Evolutionary conservation across 30 jellyfish, hydroid and myxozoan species (phyloP), one percentile per base, ranked within the genome.

Genomic region (Clytia hemisphaerica): DNA sequence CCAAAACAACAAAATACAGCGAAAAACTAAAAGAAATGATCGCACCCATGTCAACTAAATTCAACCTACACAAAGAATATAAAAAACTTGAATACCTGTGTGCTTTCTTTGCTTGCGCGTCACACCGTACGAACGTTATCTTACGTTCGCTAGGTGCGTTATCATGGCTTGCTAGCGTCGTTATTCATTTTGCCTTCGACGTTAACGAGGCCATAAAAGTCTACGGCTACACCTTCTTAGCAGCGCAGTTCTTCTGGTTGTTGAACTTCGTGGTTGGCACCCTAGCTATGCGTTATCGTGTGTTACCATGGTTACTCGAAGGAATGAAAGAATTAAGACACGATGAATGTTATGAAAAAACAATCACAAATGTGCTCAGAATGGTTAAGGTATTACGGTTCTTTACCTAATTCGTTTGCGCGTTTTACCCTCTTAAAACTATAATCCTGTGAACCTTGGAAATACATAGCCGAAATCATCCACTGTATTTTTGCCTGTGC

Each of bases 291-390:
- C 26, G 26, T 7, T 38, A 14, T 26, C 72, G 79, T 26, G 45
- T 74, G 2, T 22, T 67, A 21, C 79, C 79, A 12, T 67, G 79
- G 79, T 38, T 67, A 25, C 6, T 15, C n/a, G 33, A 67, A 27
- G 79, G 79, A 18, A 16, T 67, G 72, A 45, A 26, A 37, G 45
- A 67, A 22, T 15, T 67, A 30, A 30, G 33, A 35, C 6, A 9
- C 40, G 37, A 38, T 4, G 79, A 24, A n/a, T 25, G 24, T 15
- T 67, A 67, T 1, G 31, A 67, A 45, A 67, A 67, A 30, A 21
- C 73, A 5, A 9, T 67, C 6, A 38, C 47, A 6, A 26, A 45
- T 22, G 45, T 67, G 72, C 21, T 45, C 36, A 45, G 14, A 15
- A n/a, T 45, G 5, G 22, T 47, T 6, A 67, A 67, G 79, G 79